These are phyloP conservation scores for Boleophthalmus pectinirostris DNA, from an alignment of 2,113 vertebrate genomes.

Conservation along the genomic window DNA sequence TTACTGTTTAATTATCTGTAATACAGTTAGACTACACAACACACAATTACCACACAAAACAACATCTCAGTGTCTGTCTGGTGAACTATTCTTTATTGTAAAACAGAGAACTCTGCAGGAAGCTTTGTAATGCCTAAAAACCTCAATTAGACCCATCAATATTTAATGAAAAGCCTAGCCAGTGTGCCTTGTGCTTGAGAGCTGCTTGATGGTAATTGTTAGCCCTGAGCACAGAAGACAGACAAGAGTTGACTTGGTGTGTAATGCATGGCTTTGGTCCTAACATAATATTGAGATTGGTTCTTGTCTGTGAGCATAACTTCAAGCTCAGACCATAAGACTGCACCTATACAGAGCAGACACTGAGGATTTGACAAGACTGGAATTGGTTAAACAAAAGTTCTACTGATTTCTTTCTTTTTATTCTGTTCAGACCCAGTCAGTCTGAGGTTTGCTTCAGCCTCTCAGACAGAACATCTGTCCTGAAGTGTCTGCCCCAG, in stretches of 20 bases:
- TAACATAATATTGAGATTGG: conserved; percentile 73
- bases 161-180: conserved; percentile 73
- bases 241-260: conserved; percentile 78
- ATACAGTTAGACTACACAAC: conserved; percentile 68
- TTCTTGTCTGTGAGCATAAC: conserved; percentile 53
- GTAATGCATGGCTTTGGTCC: conserved; percentile 76
- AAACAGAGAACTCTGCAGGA: conserved; percentile 64
- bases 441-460: not conserved
- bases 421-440: not conserved
- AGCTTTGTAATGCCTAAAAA: conserved; percentile 76
- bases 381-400: not conserved
- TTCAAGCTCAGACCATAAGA: conserved; percentile 39
- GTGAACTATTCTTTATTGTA: conserved; percentile 44
- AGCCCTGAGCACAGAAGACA: conserved; percentile 78
- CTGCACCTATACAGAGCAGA: not conserved
- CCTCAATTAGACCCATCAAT: conserved; percentile 80
- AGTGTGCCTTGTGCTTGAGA: conserved; percentile 47
- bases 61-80: conserved; percentile 38
- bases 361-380: not conserved
- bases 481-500: conserved; percentile 4
- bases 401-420: no score
- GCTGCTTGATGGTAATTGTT: conserved; percentile 78
- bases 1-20: conserved; percentile 23
- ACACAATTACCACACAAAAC: conserved; percentile 59
- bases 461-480: conserved; percentile 8